phyloP scores from a whole-genome alignment of 2,888 invertebrate species.

The Drosophila fungiperda region DNA sequence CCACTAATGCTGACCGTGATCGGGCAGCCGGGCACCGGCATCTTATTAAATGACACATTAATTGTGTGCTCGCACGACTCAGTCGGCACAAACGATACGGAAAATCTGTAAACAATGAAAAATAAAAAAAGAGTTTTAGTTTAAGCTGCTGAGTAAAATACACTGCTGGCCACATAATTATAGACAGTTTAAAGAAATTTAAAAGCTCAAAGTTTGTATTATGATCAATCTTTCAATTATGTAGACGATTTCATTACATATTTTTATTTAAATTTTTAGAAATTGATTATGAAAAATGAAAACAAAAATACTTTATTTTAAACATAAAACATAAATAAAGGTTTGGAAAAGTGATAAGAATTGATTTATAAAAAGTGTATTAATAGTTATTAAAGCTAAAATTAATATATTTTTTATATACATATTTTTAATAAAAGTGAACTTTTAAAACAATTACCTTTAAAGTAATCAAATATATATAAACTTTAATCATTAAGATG shows the following conservation, averaged over 20 bases:
- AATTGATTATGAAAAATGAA: background rate
- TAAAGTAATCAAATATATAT: background rate
- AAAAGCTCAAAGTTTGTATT: background rate
- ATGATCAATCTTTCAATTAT: background rate
- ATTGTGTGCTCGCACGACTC: slow-evolving; percentile 97
- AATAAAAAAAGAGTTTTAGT: background rate
- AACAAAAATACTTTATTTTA: background rate
- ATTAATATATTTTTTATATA: background rate
- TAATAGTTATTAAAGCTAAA: background rate
- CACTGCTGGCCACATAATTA: background rate
- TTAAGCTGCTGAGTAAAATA: background rate
- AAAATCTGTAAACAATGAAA: slow-evolving; percentile 88
- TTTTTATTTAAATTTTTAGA: background rate
- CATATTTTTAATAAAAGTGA: background rate
- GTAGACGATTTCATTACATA: background rate
- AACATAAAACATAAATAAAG: too few species aligned
- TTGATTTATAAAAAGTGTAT: background rate
- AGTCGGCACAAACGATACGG: slow-evolving; percentile 98
- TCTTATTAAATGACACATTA: slow-evolving; percentile 98
- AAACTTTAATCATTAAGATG: background rate
- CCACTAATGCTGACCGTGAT: slow-evolving; percentile 92
- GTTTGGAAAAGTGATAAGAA: background rate
- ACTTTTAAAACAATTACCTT: background rate
- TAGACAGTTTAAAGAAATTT: background rate
- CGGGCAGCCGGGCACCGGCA: slow-evolving; percentile 94